Percentiles rank a stretch among this genome's conserved stretches.
Conservation (phyloP, 1,140 invertebrate genomes). For the Aphelenchoides avenae region DNA sequence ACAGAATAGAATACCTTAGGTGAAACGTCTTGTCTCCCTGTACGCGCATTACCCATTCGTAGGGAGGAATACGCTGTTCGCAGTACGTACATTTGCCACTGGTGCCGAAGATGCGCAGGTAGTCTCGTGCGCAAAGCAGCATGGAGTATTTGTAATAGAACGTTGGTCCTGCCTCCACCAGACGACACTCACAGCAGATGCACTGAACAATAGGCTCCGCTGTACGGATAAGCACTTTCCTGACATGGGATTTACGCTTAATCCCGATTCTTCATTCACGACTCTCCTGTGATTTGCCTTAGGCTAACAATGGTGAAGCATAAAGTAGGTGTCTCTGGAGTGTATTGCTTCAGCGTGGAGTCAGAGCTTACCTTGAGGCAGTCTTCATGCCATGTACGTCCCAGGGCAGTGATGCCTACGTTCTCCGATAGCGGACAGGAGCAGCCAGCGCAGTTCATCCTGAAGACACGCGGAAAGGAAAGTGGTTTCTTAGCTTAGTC, state of each 20-base stretch:
- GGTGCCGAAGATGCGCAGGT: background rate
- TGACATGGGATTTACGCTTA: background rate
- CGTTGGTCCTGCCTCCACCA: background rate
- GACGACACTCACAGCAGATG: constrained; percentile 6
- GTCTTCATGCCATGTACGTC: constrained; percentile 1
- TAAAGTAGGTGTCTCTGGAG: too few relatives aligned
- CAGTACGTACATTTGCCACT: background rate
- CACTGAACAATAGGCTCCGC: background rate
- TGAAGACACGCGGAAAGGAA: too few relatives aligned
- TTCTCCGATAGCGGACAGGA: too few relatives aligned
- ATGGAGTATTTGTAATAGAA: background rate
- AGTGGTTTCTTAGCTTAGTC: too few relatives aligned
- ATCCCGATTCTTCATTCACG: too few relatives aligned
- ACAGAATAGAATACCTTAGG: too few relatives aligned
- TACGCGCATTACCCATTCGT: background rate
- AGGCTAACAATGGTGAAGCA: too few relatives aligned
- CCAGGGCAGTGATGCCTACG: background rate
- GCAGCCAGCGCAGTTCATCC: too few relatives aligned
- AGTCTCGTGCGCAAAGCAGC: constrained; percentile 1
- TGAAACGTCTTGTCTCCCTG: too few relatives aligned
- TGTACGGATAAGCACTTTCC: background rate
- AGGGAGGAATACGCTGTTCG: too few relatives aligned
- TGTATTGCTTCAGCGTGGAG: background rate
- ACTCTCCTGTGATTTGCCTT: too few relatives aligned
- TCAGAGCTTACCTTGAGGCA: background rate